These are phyloP conservation scores for Vanessa cardui DNA, from an alignment of 2,888 invertebrate species.

Conservation along the genomic window DNA sequence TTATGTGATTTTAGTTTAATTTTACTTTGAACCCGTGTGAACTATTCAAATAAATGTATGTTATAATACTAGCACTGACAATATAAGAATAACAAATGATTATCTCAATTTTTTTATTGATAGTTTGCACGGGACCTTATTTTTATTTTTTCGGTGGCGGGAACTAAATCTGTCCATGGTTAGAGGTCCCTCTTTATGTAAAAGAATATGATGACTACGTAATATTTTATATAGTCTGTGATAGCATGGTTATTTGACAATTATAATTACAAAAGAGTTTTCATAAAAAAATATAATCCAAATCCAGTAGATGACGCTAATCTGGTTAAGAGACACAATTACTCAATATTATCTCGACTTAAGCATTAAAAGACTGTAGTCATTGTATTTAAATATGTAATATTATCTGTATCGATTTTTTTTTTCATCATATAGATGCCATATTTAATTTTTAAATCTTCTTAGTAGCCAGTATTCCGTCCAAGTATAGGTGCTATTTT, in stretches of 20 bases:
- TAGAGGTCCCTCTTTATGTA: constrained; percentile 27
- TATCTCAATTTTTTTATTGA: constrained; percentile 7
- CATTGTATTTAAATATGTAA: constrained; percentile 24
- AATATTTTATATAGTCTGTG: constrained; percentile 26
- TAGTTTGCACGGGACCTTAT: constrained; percentile 29
- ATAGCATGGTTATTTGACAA: constrained; percentile 10
- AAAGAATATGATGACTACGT: constrained; percentile 20
- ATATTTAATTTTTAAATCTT: constrained; percentile 60
- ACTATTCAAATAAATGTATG: constrained; percentile 8
- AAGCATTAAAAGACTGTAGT: constrained; percentile 25
- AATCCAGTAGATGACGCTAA: too few species aligned
- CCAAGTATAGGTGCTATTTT: constrained; percentile 68
- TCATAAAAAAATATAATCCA: constrained; percentile 19
- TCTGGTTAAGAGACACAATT: too few species aligned
- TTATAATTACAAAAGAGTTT: constrained; percentile 10
- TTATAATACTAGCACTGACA: not conserved
- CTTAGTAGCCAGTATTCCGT: constrained; percentile 61
- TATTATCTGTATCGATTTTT: constrained; percentile 22
- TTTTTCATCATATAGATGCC: constrained; percentile 62
- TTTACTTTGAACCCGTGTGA: constrained; percentile 15
- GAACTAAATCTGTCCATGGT: constrained; percentile 44
- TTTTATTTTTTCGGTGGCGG: constrained; percentile 60
- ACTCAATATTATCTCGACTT: too few species aligned
- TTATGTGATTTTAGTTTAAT: constrained; percentile 30
- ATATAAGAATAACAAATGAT: not conserved